phyloP scores from a whole-genome alignment of 30 jellyfish, hydroid and myxozoan species.

The Catostylus mosaicus region DNA sequence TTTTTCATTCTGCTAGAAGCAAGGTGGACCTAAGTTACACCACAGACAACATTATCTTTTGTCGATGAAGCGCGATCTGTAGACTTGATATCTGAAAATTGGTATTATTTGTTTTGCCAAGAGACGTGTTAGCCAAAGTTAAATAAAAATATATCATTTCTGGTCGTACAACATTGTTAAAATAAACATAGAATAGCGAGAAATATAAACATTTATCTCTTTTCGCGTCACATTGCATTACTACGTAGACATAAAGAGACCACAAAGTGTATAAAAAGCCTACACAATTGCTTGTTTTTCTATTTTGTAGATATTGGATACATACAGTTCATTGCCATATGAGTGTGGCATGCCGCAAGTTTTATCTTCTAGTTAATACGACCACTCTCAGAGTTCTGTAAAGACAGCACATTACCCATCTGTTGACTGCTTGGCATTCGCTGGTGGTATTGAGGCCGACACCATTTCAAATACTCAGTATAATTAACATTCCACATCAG shows the following conservation, averaged over 20 bases:
- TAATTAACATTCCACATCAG: slow-evolving; percentile 42
- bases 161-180: background rate
- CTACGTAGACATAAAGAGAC: background rate
- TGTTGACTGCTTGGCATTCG: slow-evolving; percentile 34
- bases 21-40: no score
- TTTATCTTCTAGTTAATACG: background rate
- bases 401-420: slow-evolving; percentile 18
- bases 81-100: no score
- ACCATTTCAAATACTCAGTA: slow-evolving; percentile 1
- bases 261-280: background rate
- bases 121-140: background rate
- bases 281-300: background rate
- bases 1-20: no score
- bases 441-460: background rate
- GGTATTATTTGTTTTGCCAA: background rate
- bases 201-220: background rate
- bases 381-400: slow-evolving; percentile 32
- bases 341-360: slow-evolving; percentile 23
- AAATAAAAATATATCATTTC: background rate
- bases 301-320: slow-evolving; percentile 13
- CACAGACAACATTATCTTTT: no score
- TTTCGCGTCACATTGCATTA: background rate
- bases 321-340: slow-evolving; percentile 16
- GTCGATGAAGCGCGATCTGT: no score
- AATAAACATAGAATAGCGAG: background rate